These are phyloP conservation scores for Pseudorhombus dupliciocellatus DNA, from an alignment of 2,113 vertebrate species.

Conservation along the genomic window DNA sequence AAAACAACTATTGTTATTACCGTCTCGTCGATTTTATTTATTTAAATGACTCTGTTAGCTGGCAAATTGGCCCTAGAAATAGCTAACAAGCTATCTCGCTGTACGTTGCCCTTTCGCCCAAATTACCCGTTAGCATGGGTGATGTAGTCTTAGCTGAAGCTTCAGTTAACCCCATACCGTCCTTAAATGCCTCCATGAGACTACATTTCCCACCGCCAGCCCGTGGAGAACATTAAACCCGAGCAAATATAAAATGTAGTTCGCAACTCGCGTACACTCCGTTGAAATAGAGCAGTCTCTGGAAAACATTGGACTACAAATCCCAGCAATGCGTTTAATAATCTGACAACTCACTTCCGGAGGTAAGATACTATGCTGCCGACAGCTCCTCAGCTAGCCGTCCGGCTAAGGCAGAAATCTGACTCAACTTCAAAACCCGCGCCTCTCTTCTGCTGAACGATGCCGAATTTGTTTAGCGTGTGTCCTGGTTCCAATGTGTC, in stretches of 20 bases:
- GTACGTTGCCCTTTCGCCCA: slow-evolving; percentile 62
- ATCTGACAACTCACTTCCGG: slow-evolving; percentile 86
- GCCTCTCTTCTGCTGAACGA: background rate
- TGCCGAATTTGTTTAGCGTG: background rate
- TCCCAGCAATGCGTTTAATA: slow-evolving; percentile 40
- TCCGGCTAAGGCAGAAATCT: slow-evolving; percentile 39
- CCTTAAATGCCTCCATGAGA: background rate
- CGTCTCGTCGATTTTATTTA: background rate
- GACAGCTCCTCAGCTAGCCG: slow-evolving; percentile 43
- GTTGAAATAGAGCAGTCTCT: rapidly evolving
- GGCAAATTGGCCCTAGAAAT: slow-evolving; percentile 35
- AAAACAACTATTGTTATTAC: background rate
- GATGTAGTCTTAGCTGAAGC: slow-evolving; percentile 62
- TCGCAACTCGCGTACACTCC: background rate
- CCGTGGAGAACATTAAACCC: rapidly evolving
- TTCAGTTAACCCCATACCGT: background rate
- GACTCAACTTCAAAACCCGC: background rate
- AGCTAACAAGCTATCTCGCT: slow-evolving; percentile 48
- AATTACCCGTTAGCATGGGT: slow-evolving; percentile 35
- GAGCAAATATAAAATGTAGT: slow-evolving; percentile 61
- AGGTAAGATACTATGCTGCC: slow-evolving; percentile 36
- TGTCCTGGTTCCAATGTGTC: rapidly evolving
- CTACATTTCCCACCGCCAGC: slow-evolving; percentile 55
- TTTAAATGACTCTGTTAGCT: slow-evolving; percentile 37
- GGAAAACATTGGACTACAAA: slow-evolving; percentile 69